Conservation (phyloP, 2,113 vertebrate species). For the Megalops atlanticus region DNA sequence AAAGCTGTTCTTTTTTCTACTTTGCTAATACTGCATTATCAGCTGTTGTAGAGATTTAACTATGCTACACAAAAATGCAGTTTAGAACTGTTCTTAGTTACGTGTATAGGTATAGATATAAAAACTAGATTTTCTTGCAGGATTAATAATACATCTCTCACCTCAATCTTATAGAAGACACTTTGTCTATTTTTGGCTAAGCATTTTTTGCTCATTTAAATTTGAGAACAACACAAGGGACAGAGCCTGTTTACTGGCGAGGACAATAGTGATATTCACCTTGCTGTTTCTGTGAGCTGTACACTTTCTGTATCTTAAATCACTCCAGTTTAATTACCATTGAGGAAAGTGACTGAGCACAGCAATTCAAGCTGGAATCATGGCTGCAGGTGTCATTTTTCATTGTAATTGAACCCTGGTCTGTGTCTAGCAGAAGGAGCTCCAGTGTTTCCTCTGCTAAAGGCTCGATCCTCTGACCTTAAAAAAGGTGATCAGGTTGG, state of each 20-base stretch:
- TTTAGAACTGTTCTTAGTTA: not conserved
- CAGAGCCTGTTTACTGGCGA: not conserved
- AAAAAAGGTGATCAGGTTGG: not conserved
- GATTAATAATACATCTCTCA: not conserved
- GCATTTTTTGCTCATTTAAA: not conserved
- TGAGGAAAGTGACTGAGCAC: not conserved
- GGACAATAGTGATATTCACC: too few relatives aligned
- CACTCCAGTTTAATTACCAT: not conserved
- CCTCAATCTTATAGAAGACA: not conserved
- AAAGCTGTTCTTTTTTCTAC: not conserved
- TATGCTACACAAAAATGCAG: not conserved
- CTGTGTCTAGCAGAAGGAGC: not conserved
- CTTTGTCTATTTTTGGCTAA: not conserved
- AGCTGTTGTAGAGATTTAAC: slow-evolving; percentile 8
- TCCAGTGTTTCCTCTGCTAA: not conserved
- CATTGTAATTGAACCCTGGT: not conserved
- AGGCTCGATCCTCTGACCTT: not conserved
- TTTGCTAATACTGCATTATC: not conserved
- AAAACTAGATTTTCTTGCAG: not conserved
- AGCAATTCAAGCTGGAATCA: not conserved
- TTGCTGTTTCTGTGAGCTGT: not conserved
- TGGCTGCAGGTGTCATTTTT: not conserved
- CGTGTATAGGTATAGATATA: not conserved
- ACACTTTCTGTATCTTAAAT: not conserved
- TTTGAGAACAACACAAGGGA: not conserved